phyloP scores from a whole-genome alignment of 2,888 invertebrate species.

The Schizotus pectinicornis region DNA sequence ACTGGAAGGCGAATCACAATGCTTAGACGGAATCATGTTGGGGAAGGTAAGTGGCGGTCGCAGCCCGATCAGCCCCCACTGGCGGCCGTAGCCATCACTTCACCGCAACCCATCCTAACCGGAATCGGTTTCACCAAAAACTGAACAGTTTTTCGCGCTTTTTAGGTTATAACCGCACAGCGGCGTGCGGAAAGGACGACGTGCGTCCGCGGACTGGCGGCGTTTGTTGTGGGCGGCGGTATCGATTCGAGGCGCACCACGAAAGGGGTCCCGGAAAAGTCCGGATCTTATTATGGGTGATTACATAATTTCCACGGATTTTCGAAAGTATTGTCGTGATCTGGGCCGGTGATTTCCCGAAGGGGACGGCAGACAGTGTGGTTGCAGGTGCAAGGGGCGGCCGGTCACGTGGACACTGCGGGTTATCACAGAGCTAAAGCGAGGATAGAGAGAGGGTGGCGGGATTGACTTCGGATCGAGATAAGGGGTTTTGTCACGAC shows the following conservation, averaged over 20 bases:
- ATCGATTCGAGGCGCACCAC: conserved; percentile 42
- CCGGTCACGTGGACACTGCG: conserved; percentile 35
- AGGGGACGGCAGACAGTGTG: background rate
- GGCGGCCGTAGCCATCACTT: too few relatives aligned
- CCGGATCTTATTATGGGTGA: conserved; percentile 1
- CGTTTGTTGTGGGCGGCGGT: conserved; percentile 22
- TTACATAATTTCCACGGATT: too few relatives aligned
- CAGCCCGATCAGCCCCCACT: conserved; percentile 29
- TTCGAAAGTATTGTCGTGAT: too few relatives aligned
- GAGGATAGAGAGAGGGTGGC: background rate
- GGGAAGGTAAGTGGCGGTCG: conserved; percentile 35
- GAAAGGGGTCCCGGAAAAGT: conserved; percentile 17
- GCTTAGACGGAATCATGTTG: conserved; percentile 56
- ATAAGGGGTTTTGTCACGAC: conserved; percentile 1
- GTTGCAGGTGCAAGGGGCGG: conserved; percentile 2
- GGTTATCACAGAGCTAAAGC: conserved; percentile 16
- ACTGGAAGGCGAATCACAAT: conserved; percentile 55
- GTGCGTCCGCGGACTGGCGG: conserved; percentile 53
- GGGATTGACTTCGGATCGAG: conserved; percentile 1
- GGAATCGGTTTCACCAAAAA: conserved; percentile 12
- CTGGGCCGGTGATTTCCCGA: background rate
- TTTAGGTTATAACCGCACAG: conserved; percentile 45
- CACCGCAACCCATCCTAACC: too few relatives aligned
- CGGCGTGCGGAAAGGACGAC: conserved; percentile 47
- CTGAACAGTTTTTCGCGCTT: conserved; percentile 33